These are phyloP conservation scores for Bombus ignitus DNA, from an alignment of 1,140 invertebrate genomes.

Conservation along the genomic window DNA sequence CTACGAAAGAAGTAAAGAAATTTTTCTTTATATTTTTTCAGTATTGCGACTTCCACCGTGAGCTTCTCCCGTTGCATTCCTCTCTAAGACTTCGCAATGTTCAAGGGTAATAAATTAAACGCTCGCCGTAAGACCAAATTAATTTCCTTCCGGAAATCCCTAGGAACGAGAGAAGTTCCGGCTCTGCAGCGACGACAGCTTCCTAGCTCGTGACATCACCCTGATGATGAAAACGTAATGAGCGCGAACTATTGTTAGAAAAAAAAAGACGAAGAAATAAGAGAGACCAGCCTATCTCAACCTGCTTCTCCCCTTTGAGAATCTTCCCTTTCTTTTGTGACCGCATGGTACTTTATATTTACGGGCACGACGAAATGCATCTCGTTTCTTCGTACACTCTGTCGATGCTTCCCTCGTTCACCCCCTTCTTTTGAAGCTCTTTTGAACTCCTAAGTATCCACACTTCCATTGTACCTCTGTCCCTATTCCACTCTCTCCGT, in stretches of 20 bases:
- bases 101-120: constrained; percentile 23
- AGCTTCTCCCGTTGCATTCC: background rate
- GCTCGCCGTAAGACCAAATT: background rate
- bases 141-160: constrained; percentile 20
- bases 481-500: background rate
- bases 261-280: background rate
- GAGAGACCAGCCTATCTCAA: constrained; percentile 1
- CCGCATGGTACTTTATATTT: constrained; percentile 25
- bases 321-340: constrained; percentile 21
- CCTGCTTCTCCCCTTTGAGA: constrained; percentile 14
- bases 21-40: background rate
- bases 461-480: constrained; percentile 15
- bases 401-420: constrained; percentile 21
- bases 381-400: background rate
- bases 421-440: background rate
- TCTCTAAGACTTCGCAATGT: background rate
- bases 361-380: constrained; percentile 18
- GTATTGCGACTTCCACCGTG: background rate
- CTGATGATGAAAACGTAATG: constrained; percentile 6
- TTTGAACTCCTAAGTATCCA: constrained; percentile 13
- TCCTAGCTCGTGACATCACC: background rate
- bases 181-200: background rate
- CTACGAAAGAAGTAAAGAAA: background rate
- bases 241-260: background rate
- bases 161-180: background rate